phyloP scores from a whole-genome alignment of 1,140 invertebrate species.

The Stratiolaelaps scimitus region DNA sequence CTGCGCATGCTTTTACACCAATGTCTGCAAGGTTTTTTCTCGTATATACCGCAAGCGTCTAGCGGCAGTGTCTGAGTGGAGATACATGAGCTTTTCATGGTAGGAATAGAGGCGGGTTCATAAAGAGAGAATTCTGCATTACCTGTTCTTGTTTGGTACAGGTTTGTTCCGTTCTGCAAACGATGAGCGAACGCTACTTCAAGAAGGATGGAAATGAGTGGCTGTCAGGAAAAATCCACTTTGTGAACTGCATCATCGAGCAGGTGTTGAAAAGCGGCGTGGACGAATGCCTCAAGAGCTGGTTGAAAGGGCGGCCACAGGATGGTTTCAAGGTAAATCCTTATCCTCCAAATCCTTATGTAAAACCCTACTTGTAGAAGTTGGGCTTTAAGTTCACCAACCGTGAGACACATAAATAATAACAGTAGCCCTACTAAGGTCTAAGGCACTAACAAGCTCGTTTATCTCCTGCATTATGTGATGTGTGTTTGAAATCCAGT shows the following conservation, averaged over 20 bases:
- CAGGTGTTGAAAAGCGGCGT: neutral
- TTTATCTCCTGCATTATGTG: too few relatives aligned
- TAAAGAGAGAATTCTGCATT: too few relatives aligned
- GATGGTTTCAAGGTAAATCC: constrained; percentile 18
- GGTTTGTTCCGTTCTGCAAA: constrained; percentile 18
- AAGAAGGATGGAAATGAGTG: constrained; percentile 4
- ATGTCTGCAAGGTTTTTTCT: too few relatives aligned
- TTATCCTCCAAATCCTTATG: neutral
- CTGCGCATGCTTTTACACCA: too few relatives aligned
- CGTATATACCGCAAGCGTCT: too few relatives aligned
- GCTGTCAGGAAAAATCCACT: constrained; percentile 23
- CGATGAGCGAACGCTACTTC: neutral
- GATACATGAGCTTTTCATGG: too few relatives aligned
- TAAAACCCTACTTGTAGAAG: neutral
- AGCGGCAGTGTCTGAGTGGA: too few relatives aligned
- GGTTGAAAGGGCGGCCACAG: neutral
- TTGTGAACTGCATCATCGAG: constrained; percentile 22
- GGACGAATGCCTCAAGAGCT: neutral
- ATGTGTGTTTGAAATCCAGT: neutral
- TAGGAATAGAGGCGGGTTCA: too few relatives aligned
- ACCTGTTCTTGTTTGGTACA: neutral
- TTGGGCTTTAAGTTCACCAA: too few relatives aligned
- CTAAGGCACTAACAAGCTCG: too few relatives aligned
- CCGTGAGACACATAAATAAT: too few relatives aligned
- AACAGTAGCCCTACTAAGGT: too few relatives aligned